These are phyloP conservation scores for Phalacrocorax carbo DNA, from an alignment of 2,113 vertebrate genomes.

Conservation along the genomic window DNA sequence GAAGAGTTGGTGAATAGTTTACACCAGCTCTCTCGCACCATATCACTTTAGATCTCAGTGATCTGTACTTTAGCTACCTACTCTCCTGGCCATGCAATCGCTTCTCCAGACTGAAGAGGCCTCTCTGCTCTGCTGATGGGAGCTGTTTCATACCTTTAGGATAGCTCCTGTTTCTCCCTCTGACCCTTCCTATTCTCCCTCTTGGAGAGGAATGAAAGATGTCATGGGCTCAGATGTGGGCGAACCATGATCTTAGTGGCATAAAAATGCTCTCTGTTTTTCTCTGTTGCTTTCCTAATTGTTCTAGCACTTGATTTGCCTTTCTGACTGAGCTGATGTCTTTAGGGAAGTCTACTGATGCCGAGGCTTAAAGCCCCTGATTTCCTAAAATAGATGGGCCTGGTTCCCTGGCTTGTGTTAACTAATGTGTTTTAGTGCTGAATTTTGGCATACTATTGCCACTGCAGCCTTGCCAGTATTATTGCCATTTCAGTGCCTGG, in stretches of 20 bases:
- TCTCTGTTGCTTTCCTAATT: background rate
- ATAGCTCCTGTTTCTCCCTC: background rate
- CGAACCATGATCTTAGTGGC: background rate
- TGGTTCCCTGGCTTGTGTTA: background rate
- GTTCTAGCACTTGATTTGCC: background rate
- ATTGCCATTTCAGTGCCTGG: background rate
- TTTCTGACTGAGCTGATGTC: background rate
- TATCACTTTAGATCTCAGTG: background rate
- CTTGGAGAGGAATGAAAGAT: background rate
- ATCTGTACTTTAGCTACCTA: background rate
- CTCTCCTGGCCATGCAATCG: background rate
- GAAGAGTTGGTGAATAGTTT: background rate
- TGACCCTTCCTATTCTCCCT: background rate
- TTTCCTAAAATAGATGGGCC: background rate
- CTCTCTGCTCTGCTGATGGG: background rate
- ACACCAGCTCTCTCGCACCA: background rate
- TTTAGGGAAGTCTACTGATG: background rate
- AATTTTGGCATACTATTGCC: background rate
- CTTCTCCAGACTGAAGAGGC: background rate
- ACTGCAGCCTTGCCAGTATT: background rate
- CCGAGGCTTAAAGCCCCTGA: background rate
- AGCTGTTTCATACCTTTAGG: background rate
- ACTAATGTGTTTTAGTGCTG: background rate
- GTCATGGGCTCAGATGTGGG: background rate
- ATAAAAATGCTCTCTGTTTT: background rate